phyloP scores from a whole-genome alignment of 2,888 invertebrate species.

The Orthosia cruda region DNA sequence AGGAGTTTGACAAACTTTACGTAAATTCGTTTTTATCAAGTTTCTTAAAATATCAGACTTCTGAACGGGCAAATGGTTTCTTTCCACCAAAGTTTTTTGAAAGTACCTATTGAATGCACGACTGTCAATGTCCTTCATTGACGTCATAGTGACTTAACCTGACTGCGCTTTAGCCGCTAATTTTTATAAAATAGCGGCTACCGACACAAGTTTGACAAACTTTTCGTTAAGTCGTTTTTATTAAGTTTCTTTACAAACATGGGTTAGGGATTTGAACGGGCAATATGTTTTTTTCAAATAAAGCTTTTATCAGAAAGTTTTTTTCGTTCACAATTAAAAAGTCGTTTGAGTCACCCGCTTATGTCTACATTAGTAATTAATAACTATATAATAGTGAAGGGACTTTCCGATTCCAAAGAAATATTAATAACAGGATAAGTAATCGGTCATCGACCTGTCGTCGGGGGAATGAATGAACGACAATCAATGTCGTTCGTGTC shows the following conservation, averaged over 20 bases:
- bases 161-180: no score
- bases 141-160: no score
- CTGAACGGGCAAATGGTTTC: not conserved
- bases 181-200: not conserved
- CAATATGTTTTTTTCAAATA: not conserved
- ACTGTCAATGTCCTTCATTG: no score
- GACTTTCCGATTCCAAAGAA: not conserved
- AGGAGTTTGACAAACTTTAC: not conserved
- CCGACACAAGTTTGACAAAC: not conserved
- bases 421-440: not conserved
- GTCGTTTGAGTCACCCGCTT: not conserved
- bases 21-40: not conserved
- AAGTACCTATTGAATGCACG: no score
- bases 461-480: constrained; percentile 50
- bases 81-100: not conserved
- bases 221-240: not conserved
- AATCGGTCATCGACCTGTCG: constrained; percentile 46
- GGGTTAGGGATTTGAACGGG: not conserved
- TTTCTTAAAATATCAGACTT: not conserved
- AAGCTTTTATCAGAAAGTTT: not conserved
- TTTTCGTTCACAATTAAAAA: not conserved
- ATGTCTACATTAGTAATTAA: not conserved
- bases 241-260: not conserved
- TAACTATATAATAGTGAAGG: not conserved
- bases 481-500: constrained; percentile 49